Conservation (phyloP, 2,888 invertebrate genomes). For the Calameuta filiformis region DNA sequence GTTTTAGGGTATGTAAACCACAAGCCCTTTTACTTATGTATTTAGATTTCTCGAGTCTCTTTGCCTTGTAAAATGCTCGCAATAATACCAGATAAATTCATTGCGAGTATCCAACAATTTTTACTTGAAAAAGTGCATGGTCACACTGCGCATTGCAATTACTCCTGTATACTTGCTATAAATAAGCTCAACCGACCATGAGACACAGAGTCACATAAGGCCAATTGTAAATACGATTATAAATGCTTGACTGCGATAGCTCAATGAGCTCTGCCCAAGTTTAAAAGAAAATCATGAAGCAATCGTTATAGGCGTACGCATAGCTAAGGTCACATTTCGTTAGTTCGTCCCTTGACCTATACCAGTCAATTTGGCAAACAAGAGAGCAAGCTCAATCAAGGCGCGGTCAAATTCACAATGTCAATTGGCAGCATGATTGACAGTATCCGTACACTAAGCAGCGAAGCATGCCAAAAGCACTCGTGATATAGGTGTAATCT, state of each 20-base stretch:
- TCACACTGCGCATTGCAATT: not conserved
- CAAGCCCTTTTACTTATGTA: not conserved
- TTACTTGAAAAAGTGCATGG: not conserved
- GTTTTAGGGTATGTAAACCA: not conserved
- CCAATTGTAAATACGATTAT: not conserved
- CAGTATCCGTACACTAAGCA: conserved; percentile 34
- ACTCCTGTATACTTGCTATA: not conserved
- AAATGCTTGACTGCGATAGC: not conserved
- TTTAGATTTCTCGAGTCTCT: not conserved
- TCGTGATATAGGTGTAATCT: conserved; percentile 13
- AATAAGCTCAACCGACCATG: not conserved
- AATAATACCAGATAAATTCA: not conserved
- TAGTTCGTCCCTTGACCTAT: conserved; percentile 1
- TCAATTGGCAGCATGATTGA: conserved; percentile 45
- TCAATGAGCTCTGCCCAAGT: not conserved
- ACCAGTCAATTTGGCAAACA: conserved; percentile 2
- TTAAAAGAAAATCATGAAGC: not conserved
- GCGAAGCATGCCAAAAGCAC: conserved; percentile 22
- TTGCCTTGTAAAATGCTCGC: not conserved
- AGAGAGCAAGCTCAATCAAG: conserved; percentile 7
- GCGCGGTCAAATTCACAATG: conserved; percentile 36
- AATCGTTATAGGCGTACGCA: not conserved
- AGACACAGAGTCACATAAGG: not conserved
- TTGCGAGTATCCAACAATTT: not conserved
- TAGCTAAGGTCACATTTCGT: not conserved